These are phyloP conservation scores for Ariolimax columbianus DNA, from an alignment of 2,888 invertebrate species.

Conservation along the genomic window DNA sequence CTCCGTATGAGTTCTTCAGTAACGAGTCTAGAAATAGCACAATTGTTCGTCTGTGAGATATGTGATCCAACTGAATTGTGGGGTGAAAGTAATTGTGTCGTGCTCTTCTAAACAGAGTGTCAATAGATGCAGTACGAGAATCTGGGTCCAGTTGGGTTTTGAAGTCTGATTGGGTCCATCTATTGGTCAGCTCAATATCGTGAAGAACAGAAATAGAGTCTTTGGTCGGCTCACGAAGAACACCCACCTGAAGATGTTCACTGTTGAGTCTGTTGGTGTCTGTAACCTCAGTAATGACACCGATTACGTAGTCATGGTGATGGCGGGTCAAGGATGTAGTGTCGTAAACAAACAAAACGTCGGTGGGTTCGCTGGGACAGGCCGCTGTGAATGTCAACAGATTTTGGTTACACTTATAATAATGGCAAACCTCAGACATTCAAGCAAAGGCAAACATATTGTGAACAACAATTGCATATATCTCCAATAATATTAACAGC, in stretches of 20 bases:
- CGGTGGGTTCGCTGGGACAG: conserved; percentile 36
- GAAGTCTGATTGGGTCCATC: conserved; percentile 36
- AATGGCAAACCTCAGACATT: too few relatives aligned
- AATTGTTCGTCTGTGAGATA: conserved; percentile 46
- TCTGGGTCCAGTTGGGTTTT: conserved; percentile 29
- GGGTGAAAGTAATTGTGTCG: conserved; percentile 34
- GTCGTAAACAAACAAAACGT: conserved; percentile 56
- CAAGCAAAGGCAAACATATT: too few relatives aligned
- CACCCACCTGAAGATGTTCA: conserved; percentile 38
- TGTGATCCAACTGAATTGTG: neutral
- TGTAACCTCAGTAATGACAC: conserved; percentile 44
- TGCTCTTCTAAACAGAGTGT: conserved; percentile 22
- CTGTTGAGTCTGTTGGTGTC: conserved; percentile 25
- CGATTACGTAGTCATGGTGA: conserved; percentile 48
- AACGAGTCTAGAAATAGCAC: conserved; percentile 53
- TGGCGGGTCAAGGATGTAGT: conserved; percentile 27
- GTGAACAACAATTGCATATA: too few relatives aligned
- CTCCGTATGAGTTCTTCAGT: conserved; percentile 36
- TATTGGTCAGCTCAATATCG: conserved; percentile 41
- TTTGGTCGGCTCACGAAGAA: conserved; percentile 40
- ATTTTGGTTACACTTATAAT: neutral
- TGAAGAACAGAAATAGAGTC: neutral
- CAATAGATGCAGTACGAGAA: neutral
- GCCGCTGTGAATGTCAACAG: neutral
- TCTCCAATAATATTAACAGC: too few relatives aligned